phyloP scores from a whole-genome alignment of 2,113 vertebrate genomes.

The Pelobates fuscus region DNA sequence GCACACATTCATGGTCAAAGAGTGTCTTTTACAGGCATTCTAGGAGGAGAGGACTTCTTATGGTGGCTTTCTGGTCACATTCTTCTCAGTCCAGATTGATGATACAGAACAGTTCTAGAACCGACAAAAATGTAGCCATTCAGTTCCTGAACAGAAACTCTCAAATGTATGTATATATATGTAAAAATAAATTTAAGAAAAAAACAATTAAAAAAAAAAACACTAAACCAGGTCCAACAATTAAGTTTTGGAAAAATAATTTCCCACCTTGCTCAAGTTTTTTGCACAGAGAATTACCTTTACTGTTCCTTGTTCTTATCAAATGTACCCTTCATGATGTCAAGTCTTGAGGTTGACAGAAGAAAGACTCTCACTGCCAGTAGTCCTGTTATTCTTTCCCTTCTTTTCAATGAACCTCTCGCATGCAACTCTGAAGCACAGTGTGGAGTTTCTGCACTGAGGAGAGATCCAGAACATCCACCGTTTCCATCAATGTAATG shows the following conservation, averaged over 20 bases:
- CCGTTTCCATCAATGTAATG: constrained; percentile 29
- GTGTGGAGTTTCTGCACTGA: constrained; percentile 33
- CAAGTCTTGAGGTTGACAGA: constrained; percentile 1
- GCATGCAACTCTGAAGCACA: constrained; percentile 18
- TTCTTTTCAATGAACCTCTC: constrained; percentile 21
- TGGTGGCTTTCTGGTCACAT: not conserved
- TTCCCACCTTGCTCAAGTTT: not conserved
- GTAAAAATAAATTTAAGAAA: too few species aligned
- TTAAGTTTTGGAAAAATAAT: not conserved
- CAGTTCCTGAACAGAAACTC: too few species aligned
- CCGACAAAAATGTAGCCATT: too few species aligned
- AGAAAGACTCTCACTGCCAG: constrained; percentile 5
- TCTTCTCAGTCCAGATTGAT: not conserved
- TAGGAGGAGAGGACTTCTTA: not conserved
- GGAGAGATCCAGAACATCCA: constrained; percentile 23
- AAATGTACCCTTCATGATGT: not conserved
- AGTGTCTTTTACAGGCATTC: not conserved
- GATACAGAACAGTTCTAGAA: not conserved
- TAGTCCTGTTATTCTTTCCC: constrained; percentile 9
- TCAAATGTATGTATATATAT: too few species aligned
- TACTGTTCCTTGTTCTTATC: not conserved
- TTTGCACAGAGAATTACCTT: not conserved
- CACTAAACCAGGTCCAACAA: not conserved
- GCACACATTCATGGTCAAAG: not conserved
- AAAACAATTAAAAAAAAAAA: too few species aligned